These are phyloP conservation scores for Pseudococcus jackbeardsleyi DNA, from an alignment of 2,888 invertebrate genomes.

Conservation along the genomic window DNA sequence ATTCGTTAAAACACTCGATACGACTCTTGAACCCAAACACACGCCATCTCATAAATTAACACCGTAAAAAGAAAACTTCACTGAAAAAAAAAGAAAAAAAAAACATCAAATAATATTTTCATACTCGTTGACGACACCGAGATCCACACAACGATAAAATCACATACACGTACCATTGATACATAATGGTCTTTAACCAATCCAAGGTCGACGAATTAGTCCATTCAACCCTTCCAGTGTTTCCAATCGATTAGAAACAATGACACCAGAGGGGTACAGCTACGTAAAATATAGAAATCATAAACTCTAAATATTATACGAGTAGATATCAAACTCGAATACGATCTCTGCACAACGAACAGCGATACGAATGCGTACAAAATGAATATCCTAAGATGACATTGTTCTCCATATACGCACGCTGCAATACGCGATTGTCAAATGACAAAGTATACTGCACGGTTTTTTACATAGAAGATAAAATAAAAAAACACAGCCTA, in stretches of 20 bases:
- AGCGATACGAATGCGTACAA: not conserved
- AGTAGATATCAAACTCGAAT: not conserved
- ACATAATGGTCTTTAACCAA: constrained; percentile 46
- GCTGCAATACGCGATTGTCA: constrained; percentile 3
- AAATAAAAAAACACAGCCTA: not conserved
- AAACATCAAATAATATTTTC: no score
- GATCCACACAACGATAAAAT: not conserved
- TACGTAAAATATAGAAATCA: not conserved
- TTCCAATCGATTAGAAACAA: constrained; percentile 50
- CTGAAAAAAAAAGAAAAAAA: no score
- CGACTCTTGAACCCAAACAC: no score
- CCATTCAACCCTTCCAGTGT: constrained; percentile 43
- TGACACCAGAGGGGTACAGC: not conserved
- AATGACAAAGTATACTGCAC: constrained; percentile 21
- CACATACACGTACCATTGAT: constrained; percentile 14
- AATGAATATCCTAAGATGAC: not conserved
- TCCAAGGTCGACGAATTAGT: constrained; percentile 48
- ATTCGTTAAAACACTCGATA: no score
- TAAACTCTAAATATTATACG: not conserved
- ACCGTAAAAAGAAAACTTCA: no score
- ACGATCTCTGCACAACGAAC: not conserved
- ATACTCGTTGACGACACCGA: not conserved
- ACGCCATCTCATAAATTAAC: no score
- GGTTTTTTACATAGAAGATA: not conserved
- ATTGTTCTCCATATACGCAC: constrained; percentile 9